Conservation (phyloP, 2,113 vertebrate species). For the Pionites leucogaster region DNA sequence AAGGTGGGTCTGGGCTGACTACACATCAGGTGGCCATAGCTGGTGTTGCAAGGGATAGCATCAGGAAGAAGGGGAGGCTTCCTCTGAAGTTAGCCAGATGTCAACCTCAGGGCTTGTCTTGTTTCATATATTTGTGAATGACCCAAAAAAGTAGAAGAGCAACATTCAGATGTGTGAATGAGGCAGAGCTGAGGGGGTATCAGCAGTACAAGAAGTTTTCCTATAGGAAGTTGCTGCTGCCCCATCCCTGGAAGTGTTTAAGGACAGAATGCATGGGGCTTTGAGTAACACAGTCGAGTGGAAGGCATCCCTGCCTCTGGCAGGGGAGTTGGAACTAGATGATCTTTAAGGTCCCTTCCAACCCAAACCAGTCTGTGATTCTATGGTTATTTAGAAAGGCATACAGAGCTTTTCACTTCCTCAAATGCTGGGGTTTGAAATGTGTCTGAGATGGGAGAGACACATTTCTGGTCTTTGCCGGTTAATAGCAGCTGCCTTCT, state of each 20-base stretch:
- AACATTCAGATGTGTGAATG: background rate
- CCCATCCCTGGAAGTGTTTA: background rate
- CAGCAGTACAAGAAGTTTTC: background rate
- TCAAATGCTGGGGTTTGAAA: background rate
- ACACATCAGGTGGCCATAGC: too few species aligned
- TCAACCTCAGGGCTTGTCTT: background rate
- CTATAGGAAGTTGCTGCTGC: background rate
- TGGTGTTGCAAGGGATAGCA: background rate
- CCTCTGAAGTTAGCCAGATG: background rate
- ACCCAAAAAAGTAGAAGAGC: background rate
- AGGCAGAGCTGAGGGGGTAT: background rate
- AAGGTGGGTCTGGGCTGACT: background rate
- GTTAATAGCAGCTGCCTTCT: background rate
- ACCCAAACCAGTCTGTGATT: background rate
- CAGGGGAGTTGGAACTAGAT: background rate
- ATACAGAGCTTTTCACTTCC: background rate
- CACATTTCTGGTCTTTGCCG: background rate
- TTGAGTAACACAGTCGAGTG: background rate
- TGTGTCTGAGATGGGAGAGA: accelerated
- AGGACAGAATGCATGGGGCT: background rate
- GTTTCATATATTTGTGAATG: background rate
- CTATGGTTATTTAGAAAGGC: background rate
- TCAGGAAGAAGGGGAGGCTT: background rate
- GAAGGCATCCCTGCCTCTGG: background rate
- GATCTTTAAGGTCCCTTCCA: background rate